Evolutionary conservation across 2,888 invertebrate genomes (phyloP).

Genomic region (Ametastegia equiseti): DNA sequence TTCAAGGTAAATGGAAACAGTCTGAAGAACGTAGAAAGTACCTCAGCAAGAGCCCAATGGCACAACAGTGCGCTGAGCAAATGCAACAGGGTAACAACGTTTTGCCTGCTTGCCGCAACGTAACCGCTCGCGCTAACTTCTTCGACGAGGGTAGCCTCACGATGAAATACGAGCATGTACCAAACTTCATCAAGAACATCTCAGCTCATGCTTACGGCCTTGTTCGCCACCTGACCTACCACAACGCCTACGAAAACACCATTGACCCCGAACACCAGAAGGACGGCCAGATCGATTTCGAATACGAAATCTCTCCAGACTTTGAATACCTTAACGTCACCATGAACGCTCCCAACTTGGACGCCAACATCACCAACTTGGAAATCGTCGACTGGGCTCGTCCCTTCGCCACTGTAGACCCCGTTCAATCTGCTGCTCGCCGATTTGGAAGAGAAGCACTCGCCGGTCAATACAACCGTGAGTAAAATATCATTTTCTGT

Average conservation of each 20-base stretch:
- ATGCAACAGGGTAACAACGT: conserved; percentile 79
- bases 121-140: conserved; percentile 77
- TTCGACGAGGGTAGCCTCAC: conserved; percentile 21
- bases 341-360: conserved; percentile 35
- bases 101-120: conserved; percentile 79
- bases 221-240: conserved; percentile 4
- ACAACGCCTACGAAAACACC: conserved; percentile 37
- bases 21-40: conserved; percentile 76
- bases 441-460: conserved; percentile 20
- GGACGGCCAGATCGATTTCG: conserved; percentile 35
- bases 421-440: conserved; percentile 20
- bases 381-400: conserved; percentile 3
- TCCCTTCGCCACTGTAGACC: conserved; percentile 12
- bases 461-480: conserved; percentile 42
- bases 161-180: background rate
- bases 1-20: conserved; percentile 77
- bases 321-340: conserved; percentile 12
- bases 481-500: background rate
- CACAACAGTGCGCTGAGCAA: conserved; percentile 75
- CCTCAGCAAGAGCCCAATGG: conserved; percentile 75
- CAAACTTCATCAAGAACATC: conserved; percentile 4
- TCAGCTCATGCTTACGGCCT: conserved; percentile 21
- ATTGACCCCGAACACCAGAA: conserved; percentile 12
- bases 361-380: conserved; percentile 38
- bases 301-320: conserved; percentile 29